Evolutionary conservation across 2,797 vertebrate species (phyloP), one percentile per base, ranked within the genome.

Genomic region (Lophius americanus): DNA sequence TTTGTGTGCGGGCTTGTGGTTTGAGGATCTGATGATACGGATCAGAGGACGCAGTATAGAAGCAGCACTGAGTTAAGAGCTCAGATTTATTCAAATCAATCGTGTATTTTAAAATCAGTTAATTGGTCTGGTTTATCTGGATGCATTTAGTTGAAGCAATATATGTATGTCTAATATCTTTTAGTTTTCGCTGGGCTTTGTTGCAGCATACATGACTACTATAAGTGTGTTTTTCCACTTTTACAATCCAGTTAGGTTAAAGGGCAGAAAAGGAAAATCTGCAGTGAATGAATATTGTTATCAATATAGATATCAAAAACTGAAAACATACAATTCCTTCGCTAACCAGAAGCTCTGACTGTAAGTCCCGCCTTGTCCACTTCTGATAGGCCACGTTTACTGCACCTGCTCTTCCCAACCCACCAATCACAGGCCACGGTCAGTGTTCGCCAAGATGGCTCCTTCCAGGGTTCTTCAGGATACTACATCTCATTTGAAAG

Each of bases 381-480:
- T 42, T 64, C 54, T 73, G 5, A 91, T 91, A 91, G 92, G 91
- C 41, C 51, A 2, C 37, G 32, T n/a, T 6, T 67, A 1, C 54
- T 89, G 90, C 92, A 93, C 92, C 92, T 93, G 92, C 79, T 86
- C 73, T 4, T 9, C 42, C 23, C 35, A 66, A 0, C 35, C 52
- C 47, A 58, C 91, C 90, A 92, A 91, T 91, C 89, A 78, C 72
- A 50, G 51, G 12, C 43, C 10, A 6, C 42, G 11, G 9, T 78
- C 69, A 11, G 48, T 83, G 65, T 44, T 48, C 68, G 73, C 87
- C 92, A 93, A 93, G 89, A 93, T 93, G 92, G 92, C 92, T 89
- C 69, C 89, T 81, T 73, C 81, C 89, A 79, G 70, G 10, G 23
- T 44, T 51, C 75, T n/a, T 62, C 60, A 62, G 6, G 54, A 51